These are phyloP conservation scores for Hippoglossus hippoglossus DNA, from an alignment of 2,797 vertebrate genomes.

Conservation along the genomic window DNA sequence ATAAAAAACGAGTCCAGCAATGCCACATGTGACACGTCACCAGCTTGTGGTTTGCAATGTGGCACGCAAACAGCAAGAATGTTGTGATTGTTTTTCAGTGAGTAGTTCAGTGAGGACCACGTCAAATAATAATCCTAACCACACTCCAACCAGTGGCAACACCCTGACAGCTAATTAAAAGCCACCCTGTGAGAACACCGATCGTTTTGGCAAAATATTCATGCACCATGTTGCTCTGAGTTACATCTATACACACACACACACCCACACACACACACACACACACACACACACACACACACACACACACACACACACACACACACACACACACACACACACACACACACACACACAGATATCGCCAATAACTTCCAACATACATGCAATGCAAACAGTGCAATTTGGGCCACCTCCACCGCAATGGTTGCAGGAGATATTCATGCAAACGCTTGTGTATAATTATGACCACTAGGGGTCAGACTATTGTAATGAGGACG, in stretches of 20 bases:
- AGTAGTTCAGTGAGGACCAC: too few relatives aligned
- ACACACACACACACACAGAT: background rate
- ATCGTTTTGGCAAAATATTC: background rate
- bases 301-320: too few relatives aligned
- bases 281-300: background rate
- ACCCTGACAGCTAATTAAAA: background rate
- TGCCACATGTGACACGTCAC: too few relatives aligned
- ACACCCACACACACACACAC: background rate
- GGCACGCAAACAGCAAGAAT: too few relatives aligned
- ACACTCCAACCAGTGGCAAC: background rate
- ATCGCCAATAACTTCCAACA: too few relatives aligned
- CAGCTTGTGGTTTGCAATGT: too few relatives aligned
- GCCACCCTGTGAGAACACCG: background rate
- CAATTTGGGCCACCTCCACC: too few relatives aligned
- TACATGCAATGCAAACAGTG: too few relatives aligned
- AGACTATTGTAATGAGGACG: background rate
- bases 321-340: background rate
- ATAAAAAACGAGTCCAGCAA: background rate
- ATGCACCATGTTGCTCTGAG: too few relatives aligned
- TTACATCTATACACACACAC: too few relatives aligned
- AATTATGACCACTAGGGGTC: conserved; percentile 46
- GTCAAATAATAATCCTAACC: background rate
- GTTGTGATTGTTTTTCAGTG: too few relatives aligned
- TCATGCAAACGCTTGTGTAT: background rate
- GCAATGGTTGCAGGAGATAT: too few relatives aligned